Base-by-base conservation (phyloP, 1,140 invertebrate genomes). In the Drosophila teissieri region DNA sequence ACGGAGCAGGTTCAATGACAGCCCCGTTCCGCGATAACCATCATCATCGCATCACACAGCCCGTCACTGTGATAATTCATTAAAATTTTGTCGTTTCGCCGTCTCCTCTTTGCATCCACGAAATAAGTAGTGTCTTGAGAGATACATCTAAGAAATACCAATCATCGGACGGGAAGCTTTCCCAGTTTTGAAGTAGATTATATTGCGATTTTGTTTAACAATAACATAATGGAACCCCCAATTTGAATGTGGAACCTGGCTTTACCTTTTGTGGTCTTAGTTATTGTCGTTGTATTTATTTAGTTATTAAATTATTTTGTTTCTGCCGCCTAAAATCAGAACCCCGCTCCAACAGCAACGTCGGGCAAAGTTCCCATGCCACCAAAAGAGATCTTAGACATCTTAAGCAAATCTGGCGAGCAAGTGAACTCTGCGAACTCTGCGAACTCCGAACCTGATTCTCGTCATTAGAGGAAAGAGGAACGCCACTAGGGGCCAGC, bases 1-100 rank as follows among this genome's bases (percentile, higher is more conserved):
- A 10, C 48, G 27, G 22, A 58, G 69, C 68, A 73, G 69, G 69
- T 73, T 73, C 69, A 73, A 73, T 73, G 69, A 73, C 69, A 73
- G 69, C 48, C 48, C 48, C 48, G 11, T 24, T 46, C 69, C 68
- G 55, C 67, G 44, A 70, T 72, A 70, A 72, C 70, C 65, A 72
- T 72, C 65, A 48, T 56, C 34, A 65, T 39, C 42, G n/a, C 40
- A 68, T 67, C 19, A 27, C 37, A 39, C 14, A 39, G 37, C 37
- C 19, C 52, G 44, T 22, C 44, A 70, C 68, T 70, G 45, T 70
- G 64, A 70, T 72, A 72, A 70, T 70, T 70, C 68, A 72, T 72
- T 72, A 72, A 72, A 70, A 70, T 37, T 70, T 70, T 55, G 42
- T 56, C 63, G 44, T 67, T 67, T 62, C 57, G 45, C 37, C 27